A percentile compares a stretch with the other conserved stretches of the same genome.
Conservation (phyloP, 1,140 invertebrate species). For the Apis cerana region DNA sequence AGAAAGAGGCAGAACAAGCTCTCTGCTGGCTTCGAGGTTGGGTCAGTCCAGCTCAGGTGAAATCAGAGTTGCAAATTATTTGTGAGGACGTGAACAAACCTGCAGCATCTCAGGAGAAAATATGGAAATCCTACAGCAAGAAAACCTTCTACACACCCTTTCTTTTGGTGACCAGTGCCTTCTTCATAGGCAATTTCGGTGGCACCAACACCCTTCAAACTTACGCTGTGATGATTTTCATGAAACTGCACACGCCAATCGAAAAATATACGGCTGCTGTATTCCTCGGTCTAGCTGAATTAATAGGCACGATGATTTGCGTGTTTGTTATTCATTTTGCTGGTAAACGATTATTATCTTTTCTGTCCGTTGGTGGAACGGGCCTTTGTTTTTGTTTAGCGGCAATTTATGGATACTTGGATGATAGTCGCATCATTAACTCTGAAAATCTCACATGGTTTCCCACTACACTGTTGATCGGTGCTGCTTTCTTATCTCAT, state of each 20-base stretch:
- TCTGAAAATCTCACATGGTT: constrained; percentile 84
- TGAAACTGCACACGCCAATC: constrained; percentile 85
- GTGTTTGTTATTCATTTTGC: constrained; percentile 85
- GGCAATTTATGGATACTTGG: constrained; percentile 82
- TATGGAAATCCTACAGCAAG: constrained; percentile 78
- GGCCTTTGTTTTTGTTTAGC: constrained; percentile 84
- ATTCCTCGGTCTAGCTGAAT: constrained; percentile 85
- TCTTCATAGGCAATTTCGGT: constrained; percentile 87
- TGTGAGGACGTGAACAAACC: constrained; percentile 75
- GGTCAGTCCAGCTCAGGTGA: constrained; percentile 81
- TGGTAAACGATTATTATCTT: constrained; percentile 86
- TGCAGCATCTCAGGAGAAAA: constrained; percentile 55
- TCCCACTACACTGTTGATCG: constrained; percentile 85
- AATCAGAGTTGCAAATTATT: constrained; percentile 82
- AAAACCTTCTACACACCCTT: constrained; percentile 85
- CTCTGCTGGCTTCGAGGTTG: constrained; percentile 87
- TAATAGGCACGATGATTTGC: constrained; percentile 84
- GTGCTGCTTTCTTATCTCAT: constrained; percentile 86
- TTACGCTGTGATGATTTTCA: constrained; percentile 88
- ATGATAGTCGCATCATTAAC: constrained; percentile 54
- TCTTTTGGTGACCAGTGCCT: constrained; percentile 83
- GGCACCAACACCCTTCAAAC: constrained; percentile 87
- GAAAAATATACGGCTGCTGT: constrained; percentile 88
- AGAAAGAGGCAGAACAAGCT: constrained; percentile 82
- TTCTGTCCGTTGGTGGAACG: constrained; percentile 85